These are phyloP conservation scores for Aleiodes testaceus DNA, from an alignment of 2,888 invertebrate genomes.

Conservation along the genomic window DNA sequence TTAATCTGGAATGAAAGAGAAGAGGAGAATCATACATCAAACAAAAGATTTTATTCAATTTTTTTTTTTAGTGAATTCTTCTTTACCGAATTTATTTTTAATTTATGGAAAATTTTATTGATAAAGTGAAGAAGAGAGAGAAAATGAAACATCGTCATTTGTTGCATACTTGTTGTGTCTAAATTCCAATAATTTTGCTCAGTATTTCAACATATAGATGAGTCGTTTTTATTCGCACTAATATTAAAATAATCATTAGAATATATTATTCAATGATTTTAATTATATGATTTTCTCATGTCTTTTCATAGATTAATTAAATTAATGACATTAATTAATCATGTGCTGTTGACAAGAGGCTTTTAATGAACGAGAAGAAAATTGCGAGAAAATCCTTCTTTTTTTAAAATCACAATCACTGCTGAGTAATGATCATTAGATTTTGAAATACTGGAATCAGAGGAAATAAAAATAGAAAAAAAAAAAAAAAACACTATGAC, in stretches of 20 bases:
- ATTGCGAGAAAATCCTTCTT: not conserved
- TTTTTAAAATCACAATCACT: slow-evolving; percentile 18
- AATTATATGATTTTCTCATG: not conserved
- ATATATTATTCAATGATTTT: slow-evolving; percentile 14
- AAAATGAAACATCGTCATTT: slow-evolving; percentile 4
- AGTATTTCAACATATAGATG: slow-evolving; percentile 18
- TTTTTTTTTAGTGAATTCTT: not conserved
- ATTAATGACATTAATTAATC: not conserved
- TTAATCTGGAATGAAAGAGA: not conserved
- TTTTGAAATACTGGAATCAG: slow-evolving; percentile 3
- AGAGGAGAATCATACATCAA: not conserved
- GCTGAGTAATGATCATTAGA: not conserved
- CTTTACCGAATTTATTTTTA: slow-evolving; percentile 1
- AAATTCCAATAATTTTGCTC: slow-evolving; percentile 26
- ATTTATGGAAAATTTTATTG: no score
- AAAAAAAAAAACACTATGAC: slow-evolving; percentile 8
- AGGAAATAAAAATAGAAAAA: no score
- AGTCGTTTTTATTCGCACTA: slow-evolving; percentile 6
- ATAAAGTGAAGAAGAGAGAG: slow-evolving; percentile 5
- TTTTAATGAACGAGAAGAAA: not conserved
- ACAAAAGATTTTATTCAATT: not conserved
- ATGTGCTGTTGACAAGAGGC: slow-evolving; percentile 16
- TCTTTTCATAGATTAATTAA: not conserved
- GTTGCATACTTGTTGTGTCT: not conserved
- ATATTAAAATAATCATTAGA: slow-evolving; percentile 4